phyloP scores from a whole-genome alignment of 2,113 vertebrate genomes.

The Peromyscus polionotus region DNA sequence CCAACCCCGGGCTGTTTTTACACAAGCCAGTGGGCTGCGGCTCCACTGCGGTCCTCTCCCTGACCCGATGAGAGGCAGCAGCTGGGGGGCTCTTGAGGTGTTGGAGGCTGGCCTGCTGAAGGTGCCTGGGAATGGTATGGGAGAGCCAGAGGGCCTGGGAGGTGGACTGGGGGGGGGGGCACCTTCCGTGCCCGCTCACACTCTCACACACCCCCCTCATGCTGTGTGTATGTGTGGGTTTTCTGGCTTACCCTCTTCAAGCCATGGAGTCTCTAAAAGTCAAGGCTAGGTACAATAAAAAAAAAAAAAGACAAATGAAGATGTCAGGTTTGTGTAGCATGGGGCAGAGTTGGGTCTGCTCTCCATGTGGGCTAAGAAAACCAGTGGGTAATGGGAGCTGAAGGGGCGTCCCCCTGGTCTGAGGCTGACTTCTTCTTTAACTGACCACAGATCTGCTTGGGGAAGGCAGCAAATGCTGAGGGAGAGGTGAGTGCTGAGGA shows the following conservation, averaged over 20 bases:
- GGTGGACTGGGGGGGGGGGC: slow-evolving; percentile 54
- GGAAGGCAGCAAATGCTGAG: neutral
- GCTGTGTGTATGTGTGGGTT: neutral
- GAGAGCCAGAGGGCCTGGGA: slow-evolving; percentile 56
- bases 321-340: neutral
- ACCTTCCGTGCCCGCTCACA: neutral
- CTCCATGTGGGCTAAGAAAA: neutral
- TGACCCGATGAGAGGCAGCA: slow-evolving; percentile 86
- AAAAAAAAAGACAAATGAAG: neutral
- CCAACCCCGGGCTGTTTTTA: slow-evolving; percentile 88
- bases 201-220: too few relatives aligned
- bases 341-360: neutral
- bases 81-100: slow-evolving; percentile 86
- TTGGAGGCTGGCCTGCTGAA: slow-evolving; percentile 86
- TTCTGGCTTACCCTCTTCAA: neutral
- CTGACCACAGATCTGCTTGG: neutral
- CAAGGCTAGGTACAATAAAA: neutral
- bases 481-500: neutral
- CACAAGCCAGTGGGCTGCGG: slow-evolving; percentile 72
- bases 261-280: neutral
- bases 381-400: neutral
- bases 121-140: slow-evolving; percentile 75
- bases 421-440: neutral
- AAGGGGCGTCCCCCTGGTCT: neutral
- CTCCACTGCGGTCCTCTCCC: slow-evolving; percentile 87